Conservation (phyloP, 2,888 invertebrate genomes). For the Nipponacmea schrenckii region DNA sequence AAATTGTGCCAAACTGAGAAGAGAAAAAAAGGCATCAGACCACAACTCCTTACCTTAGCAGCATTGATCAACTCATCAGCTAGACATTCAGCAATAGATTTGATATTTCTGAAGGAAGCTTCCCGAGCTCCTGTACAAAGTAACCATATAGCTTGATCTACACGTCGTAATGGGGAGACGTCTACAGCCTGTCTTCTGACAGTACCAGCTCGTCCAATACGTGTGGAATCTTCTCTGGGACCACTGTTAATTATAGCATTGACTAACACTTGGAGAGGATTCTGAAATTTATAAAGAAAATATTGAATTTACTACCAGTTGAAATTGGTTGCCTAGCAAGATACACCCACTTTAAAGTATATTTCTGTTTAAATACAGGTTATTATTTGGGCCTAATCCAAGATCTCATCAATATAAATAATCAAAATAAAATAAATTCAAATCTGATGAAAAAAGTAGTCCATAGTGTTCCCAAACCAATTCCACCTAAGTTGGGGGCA, state of each 20-base stretch:
- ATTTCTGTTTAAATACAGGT: too few species aligned
- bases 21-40: too few species aligned
- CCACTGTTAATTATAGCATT: conserved; percentile 99
- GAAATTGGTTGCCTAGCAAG: too few species aligned
- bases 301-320: background rate
- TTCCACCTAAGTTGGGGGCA: too few species aligned
- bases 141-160: conserved; percentile 99
- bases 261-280: conserved; percentile 83
- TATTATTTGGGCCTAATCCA: too few species aligned
- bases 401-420: too few species aligned
- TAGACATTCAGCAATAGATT: conserved; percentile 99
- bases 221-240: conserved; percentile 98
- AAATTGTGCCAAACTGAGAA: too few species aligned
- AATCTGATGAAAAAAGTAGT: too few species aligned
- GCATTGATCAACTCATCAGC: conserved; percentile 99
- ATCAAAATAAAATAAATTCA: too few species aligned
- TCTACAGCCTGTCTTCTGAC: conserved; percentile 99
- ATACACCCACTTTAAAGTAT: too few species aligned
- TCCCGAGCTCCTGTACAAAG: conserved; percentile 98
- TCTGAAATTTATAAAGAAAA: conserved; percentile 64
- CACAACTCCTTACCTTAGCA: conserved; percentile 79
- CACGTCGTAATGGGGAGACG: conserved; percentile 96
- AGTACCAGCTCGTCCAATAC: conserved; percentile 99
- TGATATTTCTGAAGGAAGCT: conserved; percentile 99
- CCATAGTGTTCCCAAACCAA: too few species aligned